Percentiles rank a stretch among this genome's conserved stretches.
Conservation (phyloP, 2,888 invertebrate genomes). For the Ceraclea dissimilis region DNA sequence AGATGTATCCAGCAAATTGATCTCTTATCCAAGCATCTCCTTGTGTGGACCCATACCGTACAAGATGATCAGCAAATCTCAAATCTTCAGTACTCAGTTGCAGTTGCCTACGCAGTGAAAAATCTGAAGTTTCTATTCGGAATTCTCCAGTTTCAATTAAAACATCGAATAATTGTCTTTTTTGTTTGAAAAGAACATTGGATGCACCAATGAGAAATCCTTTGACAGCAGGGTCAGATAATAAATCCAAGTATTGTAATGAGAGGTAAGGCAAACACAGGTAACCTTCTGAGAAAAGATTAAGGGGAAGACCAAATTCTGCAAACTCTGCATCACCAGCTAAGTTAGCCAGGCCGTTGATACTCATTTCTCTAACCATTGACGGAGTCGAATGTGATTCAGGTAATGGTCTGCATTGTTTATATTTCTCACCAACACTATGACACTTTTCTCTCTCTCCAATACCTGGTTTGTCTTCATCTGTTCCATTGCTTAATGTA, state of each 20-base stretch:
- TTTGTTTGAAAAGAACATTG: slow-evolving; percentile 96
- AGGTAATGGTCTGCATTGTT: slow-evolving; percentile 35
- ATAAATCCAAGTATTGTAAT: slow-evolving; percentile 86
- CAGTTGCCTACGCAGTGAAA: slow-evolving; percentile 73
- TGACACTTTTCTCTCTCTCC: slow-evolving; percentile 43
- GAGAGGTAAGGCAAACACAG: slow-evolving; percentile 94
- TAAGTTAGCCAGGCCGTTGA: slow-evolving; percentile 53
- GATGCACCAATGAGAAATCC: slow-evolving; percentile 94
- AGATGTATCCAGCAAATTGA: slow-evolving; percentile 82
- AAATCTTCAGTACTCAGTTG: slow-evolving; percentile 90
- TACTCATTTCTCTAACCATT: slow-evolving; percentile 64
- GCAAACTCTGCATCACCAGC: slow-evolving; percentile 59
- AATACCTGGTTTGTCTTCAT: slow-evolving; percentile 39
- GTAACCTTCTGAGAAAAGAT: slow-evolving; percentile 83
- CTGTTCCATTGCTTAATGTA: slow-evolving; percentile 12
- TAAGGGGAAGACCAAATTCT: slow-evolving; percentile 81
- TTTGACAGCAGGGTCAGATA: slow-evolving; percentile 79
- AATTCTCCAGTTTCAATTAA: slow-evolving; percentile 82
- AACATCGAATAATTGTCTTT: slow-evolving; percentile 85
- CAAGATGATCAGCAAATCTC: slow-evolving; percentile 89
- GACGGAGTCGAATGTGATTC: slow-evolving; percentile 48
- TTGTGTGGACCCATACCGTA: slow-evolving; percentile 65
- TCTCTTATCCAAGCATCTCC: slow-evolving; percentile 95
- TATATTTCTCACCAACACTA: slow-evolving; percentile 46
- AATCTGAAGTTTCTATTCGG: slow-evolving; percentile 75